Evolutionary conservation across 1,140 invertebrate genomes (phyloP), one percentile per base, ranked within the genome.

Genomic region (Brachionus calyciflorus): DNA sequence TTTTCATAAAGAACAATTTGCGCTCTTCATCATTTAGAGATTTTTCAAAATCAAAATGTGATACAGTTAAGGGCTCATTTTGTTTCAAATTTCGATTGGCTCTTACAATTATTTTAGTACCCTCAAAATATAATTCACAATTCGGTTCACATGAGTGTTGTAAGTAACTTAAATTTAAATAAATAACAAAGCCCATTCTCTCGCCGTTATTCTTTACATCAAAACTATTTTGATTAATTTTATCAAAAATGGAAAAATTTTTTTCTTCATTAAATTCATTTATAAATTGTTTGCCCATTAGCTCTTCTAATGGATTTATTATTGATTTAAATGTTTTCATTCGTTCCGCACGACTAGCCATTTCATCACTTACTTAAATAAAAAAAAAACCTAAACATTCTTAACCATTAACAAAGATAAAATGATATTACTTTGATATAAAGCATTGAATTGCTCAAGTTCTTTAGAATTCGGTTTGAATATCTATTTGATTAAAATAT

Each of bases 111-210:
- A 30, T 1, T 6, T 26, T 28, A 30, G 14, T 28, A n/a, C 53
- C 53, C 26, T 37, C 30, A 26, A 57, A 57, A 14, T 28, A 7
- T 10, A 33, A 9, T n/a, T 7, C 10, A n/a, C 24, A 57, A 3
- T 57, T 57, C 7, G 53, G 53, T 30, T 57, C 53, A 33, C 53
- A 57, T 28, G 53, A 57, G 30, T 57, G 53, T 0, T 57, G n/a
- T n/a, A 57, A 57, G 1, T 3, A 1, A 5, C 24, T 28, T 3
- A n/a, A 26, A 30, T 30, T 37, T 57, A 30, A 30, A 30, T 57
- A 57, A 57, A 57, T 26, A 12, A 21, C 53, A 28, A 57, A n/a
- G 26, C 53, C 53, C 24, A 57, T 37, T 7, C 4, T 5, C 5
- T n/a, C 5, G 30, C 30, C 30, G 14, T 57, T n/a, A 57, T 9